phyloP scores from a whole-genome alignment of 2,888 invertebrate species.

The Gryllus longicercus region DNA sequence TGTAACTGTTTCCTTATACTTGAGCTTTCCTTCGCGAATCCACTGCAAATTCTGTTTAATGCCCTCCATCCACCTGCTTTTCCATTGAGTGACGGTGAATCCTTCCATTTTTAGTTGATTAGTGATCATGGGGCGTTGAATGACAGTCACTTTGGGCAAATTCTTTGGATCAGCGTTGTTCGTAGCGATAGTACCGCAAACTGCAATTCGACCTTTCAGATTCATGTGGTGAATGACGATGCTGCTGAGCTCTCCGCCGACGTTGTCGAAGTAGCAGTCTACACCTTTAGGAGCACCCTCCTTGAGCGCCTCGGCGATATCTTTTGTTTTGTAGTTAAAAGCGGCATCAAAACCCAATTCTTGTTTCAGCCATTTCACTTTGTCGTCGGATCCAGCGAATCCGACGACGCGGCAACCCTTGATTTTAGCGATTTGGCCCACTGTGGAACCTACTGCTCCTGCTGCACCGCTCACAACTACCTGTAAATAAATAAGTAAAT shows the following conservation, averaged over 20 bases:
- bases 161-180: slow-evolving; percentile 50
- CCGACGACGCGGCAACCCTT: slow-evolving; percentile 68
- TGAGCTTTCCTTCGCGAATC: too few relatives aligned
- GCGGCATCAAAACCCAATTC: slow-evolving; percentile 65
- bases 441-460: slow-evolving; percentile 49
- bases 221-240: slow-evolving; percentile 61
- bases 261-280: slow-evolving; percentile 76
- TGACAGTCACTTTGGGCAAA: too few relatives aligned
- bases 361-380: slow-evolving; percentile 65
- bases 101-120: too few relatives aligned
- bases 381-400: slow-evolving; percentile 66
- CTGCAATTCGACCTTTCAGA: slow-evolving; percentile 57
- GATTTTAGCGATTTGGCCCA: slow-evolving; percentile 52
- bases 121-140: too few relatives aligned
- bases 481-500: background rate
- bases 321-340: slow-evolving; percentile 68
- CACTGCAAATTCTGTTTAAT: too few relatives aligned
- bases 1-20: too few relatives aligned
- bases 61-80: too few relatives aligned
- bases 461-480: slow-evolving; percentile 47
- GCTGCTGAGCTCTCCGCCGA: slow-evolving; percentile 64
- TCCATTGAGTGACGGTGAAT: too few relatives aligned
- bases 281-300: slow-evolving; percentile 64
- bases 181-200: slow-evolving; percentile 63
- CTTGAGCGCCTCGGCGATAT: slow-evolving; percentile 55